These are phyloP conservation scores for Aurelia aurita DNA, from an alignment of 30 jellyfish, hydroid and myxozoan genomes.

Conservation along the genomic window DNA sequence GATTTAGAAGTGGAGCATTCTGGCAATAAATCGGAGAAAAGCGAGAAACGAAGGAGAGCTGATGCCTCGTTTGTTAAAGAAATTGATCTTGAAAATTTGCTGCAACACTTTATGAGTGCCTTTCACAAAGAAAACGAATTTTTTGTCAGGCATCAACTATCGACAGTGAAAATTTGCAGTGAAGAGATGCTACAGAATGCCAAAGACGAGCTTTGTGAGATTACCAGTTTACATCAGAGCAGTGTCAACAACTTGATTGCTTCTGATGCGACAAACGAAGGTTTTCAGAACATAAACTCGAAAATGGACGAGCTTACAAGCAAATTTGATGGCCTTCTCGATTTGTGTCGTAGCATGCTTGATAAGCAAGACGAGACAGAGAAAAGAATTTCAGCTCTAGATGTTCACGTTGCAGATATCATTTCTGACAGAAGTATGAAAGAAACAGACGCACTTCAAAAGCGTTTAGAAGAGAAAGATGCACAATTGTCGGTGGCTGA, in stretches of 20 bases:
- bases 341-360: conserved; percentile 31
- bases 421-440: not conserved
- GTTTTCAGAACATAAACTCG: not conserved
- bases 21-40: not conserved
- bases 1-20: not conserved
- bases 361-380: conserved; percentile 34
- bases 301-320: conserved; percentile 7
- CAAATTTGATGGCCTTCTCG: conserved; percentile 13
- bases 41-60: not conserved
- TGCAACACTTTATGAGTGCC: conserved; percentile 3
- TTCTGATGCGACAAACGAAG: too few species aligned
- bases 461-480: not conserved
- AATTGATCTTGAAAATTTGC: conserved; percentile 1
- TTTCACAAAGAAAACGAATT: conserved; percentile 18
- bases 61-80: not conserved
- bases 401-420: conserved; percentile 29
- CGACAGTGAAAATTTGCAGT: conserved; percentile 13
- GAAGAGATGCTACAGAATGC: conserved; percentile 28
- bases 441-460: not conserved
- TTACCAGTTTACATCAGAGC: conserved; percentile 6
- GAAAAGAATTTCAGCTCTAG: conserved; percentile 30
- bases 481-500: conserved; percentile 4
- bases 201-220: conserved; percentile 15
- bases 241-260: too few species aligned
- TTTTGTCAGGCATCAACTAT: conserved; percentile 33